Percentiles rank a stretch among this genome's conserved stretches.
These are phyloP conservation scores for Cosmorhoe ocellata DNA, from an alignment of 2,888 invertebrate genomes.

Conservation along the genomic window DNA sequence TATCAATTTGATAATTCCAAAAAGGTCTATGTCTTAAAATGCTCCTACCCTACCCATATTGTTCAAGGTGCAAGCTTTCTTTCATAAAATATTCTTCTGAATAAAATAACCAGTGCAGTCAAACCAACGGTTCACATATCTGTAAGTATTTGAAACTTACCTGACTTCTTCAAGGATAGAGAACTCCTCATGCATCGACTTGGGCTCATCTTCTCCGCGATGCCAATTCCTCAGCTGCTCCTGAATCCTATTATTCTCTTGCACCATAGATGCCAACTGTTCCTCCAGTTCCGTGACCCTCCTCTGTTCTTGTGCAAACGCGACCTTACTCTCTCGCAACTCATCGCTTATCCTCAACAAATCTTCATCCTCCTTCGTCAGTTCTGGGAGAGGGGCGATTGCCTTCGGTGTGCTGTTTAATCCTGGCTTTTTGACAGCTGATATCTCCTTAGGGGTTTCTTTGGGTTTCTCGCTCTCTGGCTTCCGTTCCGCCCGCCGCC, in stretches of 20 bases:
- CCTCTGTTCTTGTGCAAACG: slow-evolving; percentile 87
- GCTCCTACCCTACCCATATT: no score
- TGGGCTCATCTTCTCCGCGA: slow-evolving; percentile 88
- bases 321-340: slow-evolving; percentile 86
- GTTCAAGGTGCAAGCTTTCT: no score
- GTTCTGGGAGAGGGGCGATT: slow-evolving; percentile 70
- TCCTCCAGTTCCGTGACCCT: slow-evolving; percentile 89
- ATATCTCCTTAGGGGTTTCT: slow-evolving; percentile 61
- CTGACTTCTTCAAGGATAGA: slow-evolving; percentile 92
- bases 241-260: slow-evolving; percentile 87
- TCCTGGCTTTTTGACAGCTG: slow-evolving; percentile 51
- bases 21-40: no score
- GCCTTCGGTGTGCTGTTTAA: slow-evolving; percentile 64
- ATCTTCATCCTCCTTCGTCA: slow-evolving; percentile 78
- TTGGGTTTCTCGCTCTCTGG: slow-evolving; percentile 72
- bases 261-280: slow-evolving; percentile 86
- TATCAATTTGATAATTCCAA: no score
- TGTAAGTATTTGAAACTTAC: slow-evolving; percentile 74
- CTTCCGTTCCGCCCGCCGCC: slow-evolving; percentile 81
- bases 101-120: no score
- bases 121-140: no score
- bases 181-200: slow-evolving; percentile 92
- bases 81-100: no score
- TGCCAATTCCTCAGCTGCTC: slow-evolving; percentile 85
- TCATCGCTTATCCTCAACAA: slow-evolving; percentile 85